These are phyloP conservation scores for Rambutsinella grinnellia DNA, from an alignment of 2,888 invertebrate species.

Conservation along the genomic window DNA sequence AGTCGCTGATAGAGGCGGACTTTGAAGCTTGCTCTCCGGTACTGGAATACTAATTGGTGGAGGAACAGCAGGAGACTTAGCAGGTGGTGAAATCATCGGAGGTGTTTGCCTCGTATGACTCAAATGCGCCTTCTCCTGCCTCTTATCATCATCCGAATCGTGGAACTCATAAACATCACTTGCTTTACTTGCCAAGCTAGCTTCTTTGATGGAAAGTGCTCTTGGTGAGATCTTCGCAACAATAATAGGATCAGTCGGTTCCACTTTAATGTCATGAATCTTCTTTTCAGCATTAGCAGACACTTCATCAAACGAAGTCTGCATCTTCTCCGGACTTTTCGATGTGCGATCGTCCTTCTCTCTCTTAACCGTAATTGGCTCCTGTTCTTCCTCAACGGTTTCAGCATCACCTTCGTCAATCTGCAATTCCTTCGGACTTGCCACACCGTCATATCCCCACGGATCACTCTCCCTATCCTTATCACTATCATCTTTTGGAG, in stretches of 20 bases:
- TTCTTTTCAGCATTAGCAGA: conserved; percentile 12
- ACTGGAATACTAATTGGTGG: conserved; percentile 21
- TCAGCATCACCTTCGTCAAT: conserved; percentile 63
- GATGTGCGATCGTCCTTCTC: background rate
- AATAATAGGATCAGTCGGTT: background rate
- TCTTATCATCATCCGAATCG: conserved; percentile 80
- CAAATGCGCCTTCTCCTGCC: conserved; percentile 25
- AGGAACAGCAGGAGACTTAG: conserved; percentile 37
- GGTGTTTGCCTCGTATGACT: conserved; percentile 51
- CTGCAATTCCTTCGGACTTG: conserved; percentile 61
- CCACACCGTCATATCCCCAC: conserved; percentile 49
- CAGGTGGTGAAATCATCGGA: conserved; percentile 42
- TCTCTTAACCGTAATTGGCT: conserved; percentile 10
- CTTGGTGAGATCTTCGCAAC: conserved; percentile 2
- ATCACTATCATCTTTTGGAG: conserved; percentile 6
- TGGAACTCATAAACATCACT: conserved; percentile 92
- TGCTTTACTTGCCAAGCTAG: conserved; percentile 65
- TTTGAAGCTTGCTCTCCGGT: conserved; percentile 20
- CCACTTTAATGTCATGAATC: background rate
- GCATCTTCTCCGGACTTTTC: conserved; percentile 75
- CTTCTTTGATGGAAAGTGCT: conserved; percentile 3
- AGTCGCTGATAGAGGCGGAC: conserved; percentile 24
- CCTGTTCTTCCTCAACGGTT: conserved; percentile 70
- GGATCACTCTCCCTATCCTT: conserved; percentile 26
- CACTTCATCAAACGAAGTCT: conserved; percentile 71